Base-by-base conservation (phyloP, 2,888 invertebrate genomes). In the Caenorhabditis parvicauda region DNA sequence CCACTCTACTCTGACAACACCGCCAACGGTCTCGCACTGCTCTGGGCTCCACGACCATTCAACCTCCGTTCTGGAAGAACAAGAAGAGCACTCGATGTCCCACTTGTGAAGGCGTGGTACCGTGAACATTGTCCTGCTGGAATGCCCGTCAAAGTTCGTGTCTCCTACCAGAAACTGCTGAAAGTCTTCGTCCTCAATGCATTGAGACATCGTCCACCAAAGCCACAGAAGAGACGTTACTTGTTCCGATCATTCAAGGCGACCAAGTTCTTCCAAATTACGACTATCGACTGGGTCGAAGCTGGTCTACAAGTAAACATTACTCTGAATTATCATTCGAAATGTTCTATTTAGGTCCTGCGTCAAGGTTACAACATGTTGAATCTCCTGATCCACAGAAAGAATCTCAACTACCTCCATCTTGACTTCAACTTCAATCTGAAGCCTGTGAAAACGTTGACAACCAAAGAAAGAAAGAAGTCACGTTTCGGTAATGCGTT, bases 301-400 rank as follows among this genome's bases (percentile, higher is more conserved):
- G 95, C 94, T 12, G 98, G 98, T 3, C 84, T 98, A 42, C 98
- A 98, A 85, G 84, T 78, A 12, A 7, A 9, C 19, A 1, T n/a
- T 27, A 44, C 27, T 14, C 9, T 27, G 14, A 17, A n/a, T 28
- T 19, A 51, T 1, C 22, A 27, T 21, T 38, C 1, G 49, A 67
- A 21, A 29, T 45, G 59, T 32, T 61, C 55, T 51, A 83, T 45
- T 95, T 1, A 56, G 56, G 64, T 64, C 3, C 96, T 98, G 82
- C 87, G 96, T 0, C 98, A 99, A 83, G 98, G 98, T 2, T 99
- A 99, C 85, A 99, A 99, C 83, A 99, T 99, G 98, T 85, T 99
- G 65, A 99, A 99, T 83, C 86, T 99, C 62, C 86, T 99, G 67
- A 99, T 99, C 81, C 98, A 99, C 83, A 89, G 98, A 63, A 99